Base-by-base conservation (phyloP, 2,888 invertebrate genomes). In the Schrankia costaestrigalis region DNA sequence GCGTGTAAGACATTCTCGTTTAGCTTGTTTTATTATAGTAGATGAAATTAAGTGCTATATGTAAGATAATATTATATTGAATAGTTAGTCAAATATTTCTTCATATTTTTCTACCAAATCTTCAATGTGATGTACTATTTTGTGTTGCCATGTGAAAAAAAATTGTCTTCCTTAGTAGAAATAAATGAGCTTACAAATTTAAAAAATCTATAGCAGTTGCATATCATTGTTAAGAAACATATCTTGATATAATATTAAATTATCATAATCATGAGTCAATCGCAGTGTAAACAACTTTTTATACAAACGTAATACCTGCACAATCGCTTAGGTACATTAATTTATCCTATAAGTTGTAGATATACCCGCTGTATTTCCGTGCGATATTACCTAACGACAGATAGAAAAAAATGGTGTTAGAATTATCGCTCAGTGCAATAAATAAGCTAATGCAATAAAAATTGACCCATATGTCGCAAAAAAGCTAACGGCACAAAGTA, bases 101-200 rank as follows among this genome's bases (percentile, higher is more conserved):
- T 73, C 59, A 74, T 81, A 81, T 81, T 83, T 83, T 82, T 82
- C 81, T 82, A 82, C 75, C 60, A 65, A 65, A 62, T 71, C 63
- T 69, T 69, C 51, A 56, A 33, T 34, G 65, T 67, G 63, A 66
- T 75, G 72, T 73, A 75, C 76, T 74, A 71, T 78, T 73, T 56
- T 49, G 51, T 64, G 52, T 59, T 50, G 40, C 26, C 21, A 19
- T 27, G 23, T 27, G 5, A 12, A 33, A 25, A 33, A 35, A 30
- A 39, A 17, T n/a, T 43, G 43, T 50, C 46, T 53, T 53, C 50
- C 47, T 35, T 40, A 18, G 22, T 13, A 35, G 9, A 31, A 36
- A 14, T 33, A 42, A 38, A 35, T 25, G 35, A 40, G 43, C 43
- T 44, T 43, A 39, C 28, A 34, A n/a, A n/a, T 30, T 22, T 31